phyloP scores from a whole-genome alignment of 2,797 vertebrate genomes.

The Okamejei kenojei region DNA sequence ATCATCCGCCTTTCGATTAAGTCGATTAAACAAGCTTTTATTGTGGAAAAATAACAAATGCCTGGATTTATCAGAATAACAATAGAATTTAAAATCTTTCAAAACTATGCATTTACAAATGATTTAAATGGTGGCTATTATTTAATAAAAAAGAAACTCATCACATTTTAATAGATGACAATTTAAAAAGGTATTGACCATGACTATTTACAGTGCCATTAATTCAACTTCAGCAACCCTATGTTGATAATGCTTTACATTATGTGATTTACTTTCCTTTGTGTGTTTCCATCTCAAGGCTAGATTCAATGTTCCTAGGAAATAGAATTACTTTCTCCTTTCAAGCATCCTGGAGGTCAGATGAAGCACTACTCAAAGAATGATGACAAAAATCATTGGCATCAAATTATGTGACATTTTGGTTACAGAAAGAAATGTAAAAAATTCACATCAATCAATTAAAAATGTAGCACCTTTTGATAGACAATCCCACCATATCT shows the following conservation, averaged over 20 bases:
- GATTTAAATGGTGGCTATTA: background rate
- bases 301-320: background rate
- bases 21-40: background rate
- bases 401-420: background rate
- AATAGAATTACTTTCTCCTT: background rate
- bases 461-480: background rate
- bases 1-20: background rate
- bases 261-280: background rate
- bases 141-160: background rate
- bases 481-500: background rate
- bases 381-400: background rate
- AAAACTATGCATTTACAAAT: background rate
- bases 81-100: background rate
- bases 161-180: background rate
- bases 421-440: too few relatives aligned
- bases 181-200: background rate
- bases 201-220: background rate
- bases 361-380: background rate
- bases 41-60: background rate
- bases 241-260: background rate
- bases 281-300: background rate
- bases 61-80: background rate
- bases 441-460: background rate
- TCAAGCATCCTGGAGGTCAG: background rate
- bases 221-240: background rate